A percentile compares a stretch with the other conserved stretches of the same genome.
Evolutionary conservation across 2,113 vertebrate genomes (phyloP).

Genomic region (Xenopus laevis): DNA sequence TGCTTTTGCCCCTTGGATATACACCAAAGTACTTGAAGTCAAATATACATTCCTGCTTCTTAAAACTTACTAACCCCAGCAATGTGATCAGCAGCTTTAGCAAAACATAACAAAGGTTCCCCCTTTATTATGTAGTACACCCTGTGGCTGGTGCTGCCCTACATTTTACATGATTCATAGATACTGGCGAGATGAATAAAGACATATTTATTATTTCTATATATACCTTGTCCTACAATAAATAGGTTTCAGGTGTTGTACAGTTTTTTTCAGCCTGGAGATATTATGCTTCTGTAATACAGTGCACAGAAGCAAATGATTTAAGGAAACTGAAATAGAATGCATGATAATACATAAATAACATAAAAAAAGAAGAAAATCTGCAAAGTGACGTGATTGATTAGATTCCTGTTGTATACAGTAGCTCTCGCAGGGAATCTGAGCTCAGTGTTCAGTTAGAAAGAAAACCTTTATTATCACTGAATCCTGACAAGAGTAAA

Average conservation of each 20-base stretch:
- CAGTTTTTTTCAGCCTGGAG: neutral
- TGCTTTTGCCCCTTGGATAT: no score
- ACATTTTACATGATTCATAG: slow-evolving; percentile 15
- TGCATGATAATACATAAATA: no score
- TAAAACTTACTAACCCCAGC: no score
- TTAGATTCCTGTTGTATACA: neutral
- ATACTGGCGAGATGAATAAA: neutral
- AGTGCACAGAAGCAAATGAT: neutral
- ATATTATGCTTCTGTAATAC: neutral
- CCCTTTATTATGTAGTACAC: neutral
- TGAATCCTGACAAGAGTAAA: no score
- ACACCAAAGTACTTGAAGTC: no score
- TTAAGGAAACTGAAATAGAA: no score
- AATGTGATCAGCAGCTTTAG: neutral
- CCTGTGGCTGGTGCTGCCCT: slow-evolving; percentile 22
- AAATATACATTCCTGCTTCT: no score
- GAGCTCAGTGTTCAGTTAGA: neutral
- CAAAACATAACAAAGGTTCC: neutral
- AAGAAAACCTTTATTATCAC: no score
- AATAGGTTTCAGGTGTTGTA: neutral
- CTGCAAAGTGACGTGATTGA: neutral
- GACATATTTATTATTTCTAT: neutral
- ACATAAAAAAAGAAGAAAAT: neutral
- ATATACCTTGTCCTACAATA: neutral
- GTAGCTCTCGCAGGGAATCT: no score